These are phyloP conservation scores for Oxyteleia sp. DNA, from an alignment of 2,888 invertebrate genomes.

Conservation along the genomic window DNA sequence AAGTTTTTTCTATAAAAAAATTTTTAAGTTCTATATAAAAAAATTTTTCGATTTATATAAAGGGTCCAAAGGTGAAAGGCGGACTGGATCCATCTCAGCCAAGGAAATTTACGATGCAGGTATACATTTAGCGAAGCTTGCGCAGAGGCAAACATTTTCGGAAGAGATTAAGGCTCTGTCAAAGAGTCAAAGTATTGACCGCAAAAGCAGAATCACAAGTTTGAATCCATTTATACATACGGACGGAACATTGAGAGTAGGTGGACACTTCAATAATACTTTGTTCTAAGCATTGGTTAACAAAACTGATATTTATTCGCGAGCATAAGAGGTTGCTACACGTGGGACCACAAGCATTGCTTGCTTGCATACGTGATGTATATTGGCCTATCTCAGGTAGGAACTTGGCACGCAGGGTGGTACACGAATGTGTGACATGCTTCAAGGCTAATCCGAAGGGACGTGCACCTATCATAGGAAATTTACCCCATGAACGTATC, in stretches of 20 bases:
- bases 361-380: conserved; percentile 25
- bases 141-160: not conserved
- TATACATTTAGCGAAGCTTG: not conserved
- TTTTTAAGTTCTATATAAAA: too few relatives aligned
- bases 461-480: conserved; percentile 76
- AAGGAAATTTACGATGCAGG: not conserved
- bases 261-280: conserved; percentile 41
- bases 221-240: conserved; percentile 62
- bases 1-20: too few relatives aligned
- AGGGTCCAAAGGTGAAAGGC: not conserved
- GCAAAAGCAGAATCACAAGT: not conserved
- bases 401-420: conserved; percentile 14
- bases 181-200: not conserved
- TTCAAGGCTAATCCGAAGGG: conserved; percentile 58
- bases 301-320: conserved; percentile 34
- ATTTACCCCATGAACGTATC: conserved; percentile 10
- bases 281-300: conserved; percentile 9
- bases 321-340: conserved; percentile 44
- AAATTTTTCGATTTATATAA: too few relatives aligned
- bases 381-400: conserved; percentile 57
- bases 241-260: conserved; percentile 59
- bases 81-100: not conserved
- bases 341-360: conserved; percentile 36
- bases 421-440: conserved; percentile 70
- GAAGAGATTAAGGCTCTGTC: not conserved